A percentile compares a stretch with the other conserved stretches of the same genome.
Conservation (phyloP, 1,140 invertebrate species). For the Carcinoscorpius rotundicauda region DNA sequence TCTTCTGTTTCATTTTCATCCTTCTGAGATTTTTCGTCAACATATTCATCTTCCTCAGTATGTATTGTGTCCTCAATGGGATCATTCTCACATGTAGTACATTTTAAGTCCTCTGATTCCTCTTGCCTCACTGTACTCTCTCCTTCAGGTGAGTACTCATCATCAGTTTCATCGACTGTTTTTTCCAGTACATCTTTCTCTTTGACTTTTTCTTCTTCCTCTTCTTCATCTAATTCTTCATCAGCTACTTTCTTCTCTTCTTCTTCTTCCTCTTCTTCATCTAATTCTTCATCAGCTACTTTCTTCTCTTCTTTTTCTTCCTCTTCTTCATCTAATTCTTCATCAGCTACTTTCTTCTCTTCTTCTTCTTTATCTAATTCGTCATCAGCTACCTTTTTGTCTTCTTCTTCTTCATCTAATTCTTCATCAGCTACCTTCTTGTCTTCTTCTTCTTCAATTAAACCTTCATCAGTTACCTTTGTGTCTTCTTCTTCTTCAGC, state of each 20-base stretch:
- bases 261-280: slow-evolving; percentile 3
- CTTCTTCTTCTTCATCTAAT: neutral
- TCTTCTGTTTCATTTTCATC: neutral
- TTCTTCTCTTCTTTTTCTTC: neutral
- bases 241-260: slow-evolving; percentile 14
- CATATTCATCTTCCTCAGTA: slow-evolving; percentile 7
- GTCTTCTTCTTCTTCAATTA: slow-evolving; percentile 4
- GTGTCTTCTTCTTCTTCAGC: slow-evolving; percentile 3
- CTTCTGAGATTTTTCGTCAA: slow-evolving; percentile 1
- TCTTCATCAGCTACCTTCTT: slow-evolving; percentile 4
- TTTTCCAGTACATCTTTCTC: neutral
- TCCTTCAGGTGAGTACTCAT: neutral
- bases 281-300: no score
- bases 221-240: neutral
- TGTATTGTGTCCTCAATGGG: neutral
- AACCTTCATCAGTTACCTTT: slow-evolving; percentile 4
- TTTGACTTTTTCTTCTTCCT: no score
- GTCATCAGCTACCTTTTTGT: slow-evolving; percentile 1
- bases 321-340: neutral
- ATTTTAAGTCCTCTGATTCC: slow-evolving; percentile 1
- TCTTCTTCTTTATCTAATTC: slow-evolving; percentile 2
- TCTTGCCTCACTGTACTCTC: neutral
- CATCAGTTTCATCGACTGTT: neutral
- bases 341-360: slow-evolving; percentile 3
- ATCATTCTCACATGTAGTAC: slow-evolving; percentile 4